A percentile compares a stretch with the other conserved stretches of the same genome.
Evolutionary conservation across 2,797 vertebrate genomes (phyloP).

Genomic region (Pipistrellus pipistrellus): DNA sequence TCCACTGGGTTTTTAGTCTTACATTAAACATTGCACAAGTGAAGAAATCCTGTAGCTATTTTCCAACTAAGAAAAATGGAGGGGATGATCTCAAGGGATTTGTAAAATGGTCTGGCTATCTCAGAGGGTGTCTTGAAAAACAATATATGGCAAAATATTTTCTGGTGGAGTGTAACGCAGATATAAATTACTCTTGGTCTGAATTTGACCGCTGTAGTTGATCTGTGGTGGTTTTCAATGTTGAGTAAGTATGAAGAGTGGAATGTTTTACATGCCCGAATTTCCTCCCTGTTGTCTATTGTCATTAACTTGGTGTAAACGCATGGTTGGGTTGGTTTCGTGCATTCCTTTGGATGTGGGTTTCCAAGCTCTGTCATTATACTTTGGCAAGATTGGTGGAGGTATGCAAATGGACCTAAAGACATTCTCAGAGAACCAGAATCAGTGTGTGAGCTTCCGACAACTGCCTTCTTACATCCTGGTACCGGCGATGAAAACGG

Average conservation of each 20-base stretch:
- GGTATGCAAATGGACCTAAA: not conserved
- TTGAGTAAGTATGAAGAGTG: not conserved
- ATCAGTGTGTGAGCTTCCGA: not conserved
- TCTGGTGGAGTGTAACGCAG: not conserved
- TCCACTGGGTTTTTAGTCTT: not conserved
- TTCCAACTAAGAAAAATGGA: not conserved
- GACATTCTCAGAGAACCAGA: not conserved
- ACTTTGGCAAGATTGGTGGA: not conserved
- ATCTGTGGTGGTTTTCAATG: not conserved
- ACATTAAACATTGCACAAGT: not conserved
- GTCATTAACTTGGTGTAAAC: not conserved
- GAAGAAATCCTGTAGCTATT: not conserved
- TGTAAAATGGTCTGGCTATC: not conserved
- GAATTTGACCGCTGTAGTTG: not conserved
- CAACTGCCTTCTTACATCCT: not conserved
- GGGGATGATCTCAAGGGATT: not conserved
- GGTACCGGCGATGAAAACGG: not conserved
- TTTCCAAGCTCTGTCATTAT: not conserved
- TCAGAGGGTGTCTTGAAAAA: not conserved
- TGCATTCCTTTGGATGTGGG: conserved; percentile 11
- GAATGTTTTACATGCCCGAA: not conserved
- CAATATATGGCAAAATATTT: not conserved
- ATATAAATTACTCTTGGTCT: not conserved
- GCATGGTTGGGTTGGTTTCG: not conserved
- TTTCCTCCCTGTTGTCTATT: not conserved